A percentile compares a stretch with the other conserved stretches of the same genome.
phyloP scores from a whole-genome alignment of 2,888 invertebrate species.

The Coenonympha arcania region DNA sequence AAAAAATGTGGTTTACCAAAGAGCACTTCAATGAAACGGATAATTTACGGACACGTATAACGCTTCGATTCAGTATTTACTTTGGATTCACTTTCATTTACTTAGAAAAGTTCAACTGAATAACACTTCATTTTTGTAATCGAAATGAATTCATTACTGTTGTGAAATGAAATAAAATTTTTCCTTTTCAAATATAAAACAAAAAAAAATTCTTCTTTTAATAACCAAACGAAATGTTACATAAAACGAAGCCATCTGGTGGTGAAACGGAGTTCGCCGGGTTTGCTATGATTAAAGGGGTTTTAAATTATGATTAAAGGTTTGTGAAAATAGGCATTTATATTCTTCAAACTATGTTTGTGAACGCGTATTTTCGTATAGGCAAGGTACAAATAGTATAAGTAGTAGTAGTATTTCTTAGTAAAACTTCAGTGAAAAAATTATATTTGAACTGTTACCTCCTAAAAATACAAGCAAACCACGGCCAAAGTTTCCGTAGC shows the following conservation, averaged over 20 bases:
- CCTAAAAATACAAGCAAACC: too few species aligned
- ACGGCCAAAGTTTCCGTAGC: too few species aligned
- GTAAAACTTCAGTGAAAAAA: not conserved
- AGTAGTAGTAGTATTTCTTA: too few species aligned
- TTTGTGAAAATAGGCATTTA: not conserved
- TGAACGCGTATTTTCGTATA: too few species aligned
- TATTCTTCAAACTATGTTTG: not conserved
- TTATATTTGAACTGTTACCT: not conserved
- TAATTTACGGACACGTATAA: too few species aligned
- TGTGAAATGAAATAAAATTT: slow-evolving; percentile 30
- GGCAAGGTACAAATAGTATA: not conserved
- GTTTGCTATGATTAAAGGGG: too few species aligned
- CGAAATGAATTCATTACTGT: slow-evolving; percentile 34
- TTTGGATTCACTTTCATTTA: slow-evolving; percentile 31
- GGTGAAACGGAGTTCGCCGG: too few species aligned
- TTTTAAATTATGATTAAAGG: too few species aligned
- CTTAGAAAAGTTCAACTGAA: slow-evolving; percentile 31
- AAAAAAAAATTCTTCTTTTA: too few species aligned
- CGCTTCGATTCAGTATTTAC: slow-evolving; percentile 28
- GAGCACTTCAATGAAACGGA: too few species aligned
- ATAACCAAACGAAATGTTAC: too few species aligned
- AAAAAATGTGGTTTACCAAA: slow-evolving; percentile 24
- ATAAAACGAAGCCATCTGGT: too few species aligned
- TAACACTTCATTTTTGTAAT: slow-evolving; percentile 32
- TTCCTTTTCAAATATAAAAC: slow-evolving; percentile 25